Percentiles rank a stretch among this genome's conserved stretches.
These are phyloP conservation scores for Pterocles orientalis DNA, from an alignment of 2,113 vertebrate genomes.

Conservation along the genomic window DNA sequence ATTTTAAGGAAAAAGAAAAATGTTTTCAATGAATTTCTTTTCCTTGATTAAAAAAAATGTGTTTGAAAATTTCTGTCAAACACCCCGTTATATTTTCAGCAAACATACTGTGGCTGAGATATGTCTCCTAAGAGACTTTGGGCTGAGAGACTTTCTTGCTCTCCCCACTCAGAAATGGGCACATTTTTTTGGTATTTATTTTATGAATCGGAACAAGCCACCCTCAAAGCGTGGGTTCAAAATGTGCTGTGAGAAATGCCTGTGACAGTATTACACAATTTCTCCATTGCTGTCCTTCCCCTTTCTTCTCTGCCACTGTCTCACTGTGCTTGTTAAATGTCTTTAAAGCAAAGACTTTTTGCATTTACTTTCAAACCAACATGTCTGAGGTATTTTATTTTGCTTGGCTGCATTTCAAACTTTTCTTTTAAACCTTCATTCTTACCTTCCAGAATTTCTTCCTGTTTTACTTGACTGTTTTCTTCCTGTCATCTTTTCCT, in stretches of 20 bases:
- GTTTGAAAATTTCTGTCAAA: background rate
- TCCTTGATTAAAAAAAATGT: background rate
- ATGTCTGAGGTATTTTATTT: conserved; percentile 15
- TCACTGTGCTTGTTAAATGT: background rate
- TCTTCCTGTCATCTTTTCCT: conserved; percentile 35
- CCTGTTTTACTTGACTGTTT: conserved; percentile 9
- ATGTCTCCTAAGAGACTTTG: background rate
- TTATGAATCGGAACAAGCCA: background rate
- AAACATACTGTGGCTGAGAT: background rate
- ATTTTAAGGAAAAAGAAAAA: background rate
- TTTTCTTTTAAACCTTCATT: conserved; percentile 41
- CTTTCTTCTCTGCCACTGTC: conserved; percentile 2
- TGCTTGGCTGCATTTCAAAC: background rate
- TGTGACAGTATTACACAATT: background rate
- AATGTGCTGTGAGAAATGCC: background rate
- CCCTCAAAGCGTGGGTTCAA: background rate
- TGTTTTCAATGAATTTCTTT: background rate
- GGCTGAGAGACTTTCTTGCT: background rate
- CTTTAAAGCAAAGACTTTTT: conserved; percentile 1
- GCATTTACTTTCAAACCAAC: background rate
- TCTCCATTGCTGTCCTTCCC: background rate
- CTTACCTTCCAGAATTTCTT: background rate
- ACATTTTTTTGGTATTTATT: background rate
- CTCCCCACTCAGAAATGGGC: background rate
- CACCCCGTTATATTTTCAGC: background rate